Conservation (phyloP, 92 coral and sea anemone species). For the Actinernus sp. region DNA sequence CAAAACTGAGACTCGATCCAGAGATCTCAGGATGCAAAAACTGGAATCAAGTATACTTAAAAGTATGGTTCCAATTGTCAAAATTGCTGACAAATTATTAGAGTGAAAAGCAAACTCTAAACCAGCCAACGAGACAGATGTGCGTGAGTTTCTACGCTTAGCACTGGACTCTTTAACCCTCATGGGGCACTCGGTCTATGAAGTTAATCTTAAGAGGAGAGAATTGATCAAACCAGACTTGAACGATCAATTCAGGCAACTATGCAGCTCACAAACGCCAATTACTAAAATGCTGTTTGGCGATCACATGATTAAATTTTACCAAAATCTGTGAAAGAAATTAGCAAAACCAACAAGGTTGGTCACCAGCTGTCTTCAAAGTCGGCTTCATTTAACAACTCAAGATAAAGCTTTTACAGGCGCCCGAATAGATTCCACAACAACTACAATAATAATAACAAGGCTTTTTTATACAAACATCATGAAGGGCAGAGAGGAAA, state of each 20-base stretch:
- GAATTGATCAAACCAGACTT: constrained; percentile 54
- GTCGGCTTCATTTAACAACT: constrained; percentile 4
- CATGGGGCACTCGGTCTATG: constrained; percentile 44
- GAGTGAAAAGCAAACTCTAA: constrained; percentile 37
- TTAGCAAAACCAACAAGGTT: constrained; percentile 53
- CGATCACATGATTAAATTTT: no score
- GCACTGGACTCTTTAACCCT: constrained; percentile 32
- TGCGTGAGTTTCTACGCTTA: constrained; percentile 22
- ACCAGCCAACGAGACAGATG: constrained; percentile 12
- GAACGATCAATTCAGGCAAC: constrained; percentile 49
- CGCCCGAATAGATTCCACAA: background rate
- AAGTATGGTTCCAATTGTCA: constrained; percentile 33
- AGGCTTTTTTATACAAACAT: constrained; percentile 56
- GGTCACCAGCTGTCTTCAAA: constrained; percentile 14
- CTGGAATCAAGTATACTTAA: constrained; percentile 33
- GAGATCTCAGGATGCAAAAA: constrained; percentile 47
- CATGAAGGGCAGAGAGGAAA: constrained; percentile 33
- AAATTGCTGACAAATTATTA: constrained; percentile 33
- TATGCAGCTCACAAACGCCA: constrained; percentile 45
- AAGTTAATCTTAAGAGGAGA: constrained; percentile 28
- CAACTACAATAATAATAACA: constrained; percentile 5
- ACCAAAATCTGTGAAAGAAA: constrained; percentile 26
- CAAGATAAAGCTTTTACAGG: background rate
- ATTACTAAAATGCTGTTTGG: constrained; percentile 33
- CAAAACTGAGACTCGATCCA: constrained; percentile 20